These are phyloP conservation scores for Chelidonichthys spinosus DNA, from an alignment of 2,797 vertebrate genomes.

Conservation along the genomic window DNA sequence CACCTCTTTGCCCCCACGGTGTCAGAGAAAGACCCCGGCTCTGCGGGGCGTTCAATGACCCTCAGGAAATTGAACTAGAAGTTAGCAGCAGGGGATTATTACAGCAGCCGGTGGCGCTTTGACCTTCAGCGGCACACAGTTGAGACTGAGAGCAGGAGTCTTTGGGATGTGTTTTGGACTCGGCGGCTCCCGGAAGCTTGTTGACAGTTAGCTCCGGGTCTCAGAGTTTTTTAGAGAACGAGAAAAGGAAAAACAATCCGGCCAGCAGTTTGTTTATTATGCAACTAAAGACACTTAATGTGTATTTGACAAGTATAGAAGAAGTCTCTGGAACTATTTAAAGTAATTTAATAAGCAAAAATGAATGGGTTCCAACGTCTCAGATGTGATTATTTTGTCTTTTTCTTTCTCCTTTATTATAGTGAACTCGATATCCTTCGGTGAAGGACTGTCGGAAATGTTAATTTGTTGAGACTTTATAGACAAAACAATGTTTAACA, in stretches of 20 bases:
- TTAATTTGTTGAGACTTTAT: neutral
- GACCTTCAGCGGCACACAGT: conserved; percentile 47
- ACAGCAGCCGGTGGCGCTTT: conserved; percentile 33
- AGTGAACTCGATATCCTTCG: neutral
- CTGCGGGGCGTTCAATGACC: conserved; percentile 59
- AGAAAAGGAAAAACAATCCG: neutral
- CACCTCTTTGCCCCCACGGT: conserved; percentile 62
- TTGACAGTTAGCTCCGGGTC: conserved; percentile 40
- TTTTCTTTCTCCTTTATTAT: neutral
- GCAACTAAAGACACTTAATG: neutral
- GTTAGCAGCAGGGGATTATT: conserved; percentile 70
- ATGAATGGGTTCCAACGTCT: neutral
- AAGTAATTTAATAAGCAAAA: neutral
- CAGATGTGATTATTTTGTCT: neutral
- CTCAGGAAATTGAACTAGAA: conserved; percentile 73
- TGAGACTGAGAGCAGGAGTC: conserved; percentile 36
- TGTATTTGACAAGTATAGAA: neutral
- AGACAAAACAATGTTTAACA: neutral
- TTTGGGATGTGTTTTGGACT: conserved; percentile 55
- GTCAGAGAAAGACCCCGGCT: conserved; percentile 62
- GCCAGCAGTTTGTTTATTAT: neutral
- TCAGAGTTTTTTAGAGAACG: conserved; percentile 20
- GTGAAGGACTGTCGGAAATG: neutral
- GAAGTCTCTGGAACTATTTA: neutral
- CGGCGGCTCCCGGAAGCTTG: conserved; percentile 32